Evolutionary conservation across 2,888 invertebrate genomes (phyloP).

Genomic region (Rotaria socialis): DNA sequence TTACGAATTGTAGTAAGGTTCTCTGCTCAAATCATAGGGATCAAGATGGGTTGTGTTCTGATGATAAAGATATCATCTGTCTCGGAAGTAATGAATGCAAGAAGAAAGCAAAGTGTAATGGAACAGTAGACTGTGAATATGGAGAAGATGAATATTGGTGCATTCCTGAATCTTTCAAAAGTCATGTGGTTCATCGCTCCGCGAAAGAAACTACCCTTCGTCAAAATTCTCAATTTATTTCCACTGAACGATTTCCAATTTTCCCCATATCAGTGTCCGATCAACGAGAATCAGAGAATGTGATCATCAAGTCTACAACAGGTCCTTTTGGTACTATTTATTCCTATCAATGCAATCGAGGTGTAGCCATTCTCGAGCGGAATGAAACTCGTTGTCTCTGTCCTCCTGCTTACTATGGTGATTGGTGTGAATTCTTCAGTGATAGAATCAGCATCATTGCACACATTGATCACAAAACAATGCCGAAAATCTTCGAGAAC

Average conservation of each 20-base stretch:
- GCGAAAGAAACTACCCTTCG: no score
- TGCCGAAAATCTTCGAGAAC: not conserved
- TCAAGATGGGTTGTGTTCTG: not conserved
- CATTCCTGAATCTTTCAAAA: no score
- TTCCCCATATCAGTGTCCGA: no score
- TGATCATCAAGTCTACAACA: no score
- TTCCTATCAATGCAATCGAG: not conserved
- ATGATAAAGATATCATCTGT: not conserved
- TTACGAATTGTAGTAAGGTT: not conserved
- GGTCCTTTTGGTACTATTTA: no score
- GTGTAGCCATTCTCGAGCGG: not conserved
- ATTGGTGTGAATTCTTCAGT: not conserved
- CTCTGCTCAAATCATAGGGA: not conserved
- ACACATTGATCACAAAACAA: not conserved
- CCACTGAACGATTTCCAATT: no score
- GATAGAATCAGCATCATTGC: not conserved
- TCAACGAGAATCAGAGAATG: no score
- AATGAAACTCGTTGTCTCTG: not conserved
- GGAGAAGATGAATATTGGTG: constrained; percentile 14
- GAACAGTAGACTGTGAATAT: not conserved
- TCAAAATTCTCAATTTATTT: no score
- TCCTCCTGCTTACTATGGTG: not conserved
- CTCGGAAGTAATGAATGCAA: not conserved
- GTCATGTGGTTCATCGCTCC: no score
- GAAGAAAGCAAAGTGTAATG: not conserved